Percentiles rank a stretch among this genome's conserved stretches.
phyloP scores from a whole-genome alignment of 2,797 vertebrate genomes.

The Hipposideros larvatus region DNA sequence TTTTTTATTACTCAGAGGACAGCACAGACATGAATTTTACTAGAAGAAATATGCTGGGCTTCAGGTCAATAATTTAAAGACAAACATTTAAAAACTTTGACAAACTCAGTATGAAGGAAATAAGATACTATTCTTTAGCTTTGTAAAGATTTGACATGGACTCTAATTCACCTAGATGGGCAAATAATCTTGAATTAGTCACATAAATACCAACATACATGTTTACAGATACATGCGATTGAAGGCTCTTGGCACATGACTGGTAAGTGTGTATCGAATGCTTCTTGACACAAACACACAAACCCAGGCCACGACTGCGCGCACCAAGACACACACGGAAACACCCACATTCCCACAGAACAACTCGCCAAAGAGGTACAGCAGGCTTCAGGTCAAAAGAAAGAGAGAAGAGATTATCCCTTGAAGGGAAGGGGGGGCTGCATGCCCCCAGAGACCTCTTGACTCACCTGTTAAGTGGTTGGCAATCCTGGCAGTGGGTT shows the following conservation, averaged over 20 bases:
- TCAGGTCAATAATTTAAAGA: constrained; percentile 36
- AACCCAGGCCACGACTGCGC: constrained; percentile 51
- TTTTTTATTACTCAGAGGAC: background rate
- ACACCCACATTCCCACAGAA: background rate
- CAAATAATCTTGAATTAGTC: background rate
- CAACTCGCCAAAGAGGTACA: background rate
- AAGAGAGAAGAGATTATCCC: constrained; percentile 57
- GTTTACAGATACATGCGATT: constrained; percentile 9
- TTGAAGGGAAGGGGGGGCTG: constrained; percentile 63
- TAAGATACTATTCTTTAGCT: background rate
- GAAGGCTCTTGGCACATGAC: constrained; percentile 5
- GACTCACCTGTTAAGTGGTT: constrained; percentile 96
- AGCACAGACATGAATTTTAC: constrained; percentile 23
- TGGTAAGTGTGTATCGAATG: background rate
- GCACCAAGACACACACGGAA: constrained; percentile 74
- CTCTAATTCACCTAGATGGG: background rate
- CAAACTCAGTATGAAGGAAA: constrained; percentile 29
- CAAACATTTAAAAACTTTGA: constrained; percentile 17
- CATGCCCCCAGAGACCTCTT: constrained; percentile 63
- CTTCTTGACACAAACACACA: constrained; percentile 66
- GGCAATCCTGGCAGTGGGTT: constrained; percentile 97
- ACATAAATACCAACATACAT: constrained; percentile 24
- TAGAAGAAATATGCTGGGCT: constrained; percentile 32
- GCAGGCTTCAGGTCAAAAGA: background rate
- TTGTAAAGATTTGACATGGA: constrained; percentile 18